These are phyloP conservation scores for Tetramorium simillimum DNA, from an alignment of 1,140 invertebrate genomes.

Conservation along the genomic window DNA sequence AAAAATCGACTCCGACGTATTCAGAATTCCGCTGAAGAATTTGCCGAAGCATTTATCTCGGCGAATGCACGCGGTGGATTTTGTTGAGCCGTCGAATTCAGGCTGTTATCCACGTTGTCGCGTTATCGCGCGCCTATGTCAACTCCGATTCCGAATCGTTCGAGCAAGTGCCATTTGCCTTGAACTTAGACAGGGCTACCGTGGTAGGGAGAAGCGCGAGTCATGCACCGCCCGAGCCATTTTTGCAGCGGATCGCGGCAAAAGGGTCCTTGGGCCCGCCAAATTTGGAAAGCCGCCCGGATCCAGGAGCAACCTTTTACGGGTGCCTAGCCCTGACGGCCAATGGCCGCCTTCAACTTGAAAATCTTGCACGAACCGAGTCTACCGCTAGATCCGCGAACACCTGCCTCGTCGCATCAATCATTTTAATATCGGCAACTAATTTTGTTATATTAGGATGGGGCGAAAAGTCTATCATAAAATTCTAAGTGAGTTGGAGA, in stretches of 20 bases:
- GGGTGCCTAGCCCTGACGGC: slow-evolving; percentile 36
- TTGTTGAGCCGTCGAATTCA: not conserved
- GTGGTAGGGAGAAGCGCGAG: slow-evolving; percentile 61
- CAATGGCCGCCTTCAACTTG: slow-evolving; percentile 78
- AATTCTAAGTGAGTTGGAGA: not conserved
- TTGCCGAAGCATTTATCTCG: not conserved
- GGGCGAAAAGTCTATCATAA: not conserved
- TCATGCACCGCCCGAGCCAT: slow-evolving; percentile 66
- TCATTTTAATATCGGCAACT: not conserved
- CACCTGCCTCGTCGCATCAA: not conserved
- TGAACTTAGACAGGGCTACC: slow-evolving; percentile 60
- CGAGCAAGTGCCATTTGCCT: slow-evolving; percentile 49
- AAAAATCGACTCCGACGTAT: not conserved
- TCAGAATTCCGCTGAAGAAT: not conserved
- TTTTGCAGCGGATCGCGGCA: slow-evolving; percentile 64
- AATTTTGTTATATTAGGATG: not conserved
- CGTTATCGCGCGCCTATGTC: not conserved
- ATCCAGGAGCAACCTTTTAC: slow-evolving; percentile 62
- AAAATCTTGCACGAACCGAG: slow-evolving; percentile 63
- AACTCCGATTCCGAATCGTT: not conserved
- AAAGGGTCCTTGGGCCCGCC: slow-evolving; percentile 65
- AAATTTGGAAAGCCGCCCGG: slow-evolving; percentile 78
- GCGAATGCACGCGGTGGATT: not conserved
- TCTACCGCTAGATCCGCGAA: not conserved
- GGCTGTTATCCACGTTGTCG: not conserved